phyloP scores from a whole-genome alignment of 2,888 invertebrate species.

The Folsomia candida region DNA sequence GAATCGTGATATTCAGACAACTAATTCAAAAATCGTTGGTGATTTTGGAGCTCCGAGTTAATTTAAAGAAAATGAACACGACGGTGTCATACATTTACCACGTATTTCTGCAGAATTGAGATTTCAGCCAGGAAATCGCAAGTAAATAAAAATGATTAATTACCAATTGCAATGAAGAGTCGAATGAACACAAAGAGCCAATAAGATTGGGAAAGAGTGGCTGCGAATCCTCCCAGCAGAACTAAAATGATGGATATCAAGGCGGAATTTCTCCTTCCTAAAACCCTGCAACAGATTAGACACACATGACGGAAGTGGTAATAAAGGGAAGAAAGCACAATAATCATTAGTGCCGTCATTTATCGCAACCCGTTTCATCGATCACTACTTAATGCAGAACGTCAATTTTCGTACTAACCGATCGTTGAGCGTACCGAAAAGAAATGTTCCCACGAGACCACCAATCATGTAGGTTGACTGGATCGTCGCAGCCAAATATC shows the following conservation, averaged over 20 bases:
- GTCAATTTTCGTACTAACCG: constrained; percentile 22
- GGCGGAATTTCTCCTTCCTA: constrained; percentile 35
- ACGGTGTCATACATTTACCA: no score
- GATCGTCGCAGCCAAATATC: constrained; percentile 35
- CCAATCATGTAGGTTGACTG: constrained; percentile 40
- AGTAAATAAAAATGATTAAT: background rate
- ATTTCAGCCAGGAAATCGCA: no score
- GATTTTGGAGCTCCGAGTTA: no score
- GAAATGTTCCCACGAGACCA: constrained; percentile 32
- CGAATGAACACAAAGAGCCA: constrained; percentile 26
- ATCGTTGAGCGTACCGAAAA: constrained; percentile 36
- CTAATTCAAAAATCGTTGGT: no score
- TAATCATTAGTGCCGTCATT: background rate
- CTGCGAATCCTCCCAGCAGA: constrained; percentile 29
- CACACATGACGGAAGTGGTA: no score
- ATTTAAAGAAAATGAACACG: no score
- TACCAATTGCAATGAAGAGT: constrained; percentile 15
- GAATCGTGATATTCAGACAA: no score
- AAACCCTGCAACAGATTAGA: constrained; percentile 28
- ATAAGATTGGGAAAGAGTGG: constrained; percentile 33
- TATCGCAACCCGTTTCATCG: background rate
- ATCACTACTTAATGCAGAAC: background rate
- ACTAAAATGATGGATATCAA: constrained; percentile 24
- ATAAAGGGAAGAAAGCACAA: background rate
- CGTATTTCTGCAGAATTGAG: no score